phyloP scores from a whole-genome alignment of 2,797 vertebrate genomes.

The Rhinophrynus dorsalis region DNA sequence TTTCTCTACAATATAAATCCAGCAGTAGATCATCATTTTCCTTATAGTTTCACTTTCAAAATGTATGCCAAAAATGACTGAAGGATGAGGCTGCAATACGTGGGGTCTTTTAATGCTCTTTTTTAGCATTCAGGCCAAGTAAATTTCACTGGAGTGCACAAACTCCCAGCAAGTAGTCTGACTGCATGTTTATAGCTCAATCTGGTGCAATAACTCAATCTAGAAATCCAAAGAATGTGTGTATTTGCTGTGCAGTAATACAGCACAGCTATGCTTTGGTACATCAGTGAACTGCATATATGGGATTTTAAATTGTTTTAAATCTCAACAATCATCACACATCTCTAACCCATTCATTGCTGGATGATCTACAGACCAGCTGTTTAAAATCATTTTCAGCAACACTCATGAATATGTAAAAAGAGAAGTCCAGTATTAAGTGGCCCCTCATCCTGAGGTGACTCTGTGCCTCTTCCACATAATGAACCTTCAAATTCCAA shows the following conservation, averaged over 20 bases:
- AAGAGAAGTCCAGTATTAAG: too few relatives aligned
- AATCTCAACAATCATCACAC: not conserved
- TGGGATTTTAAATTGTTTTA: not conserved
- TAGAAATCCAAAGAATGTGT: constrained; percentile 29
- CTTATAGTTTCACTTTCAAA: too few relatives aligned
- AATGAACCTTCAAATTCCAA: too few relatives aligned
- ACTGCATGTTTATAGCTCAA: constrained; percentile 1
- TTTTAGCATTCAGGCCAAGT: not conserved
- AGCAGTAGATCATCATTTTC: too few relatives aligned
- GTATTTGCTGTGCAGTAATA: not conserved
- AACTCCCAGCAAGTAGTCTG: constrained; percentile 1
- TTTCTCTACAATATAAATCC: too few relatives aligned
- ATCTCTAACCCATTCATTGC: not conserved
- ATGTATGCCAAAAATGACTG: too few relatives aligned
- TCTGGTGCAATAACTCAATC: not conserved
- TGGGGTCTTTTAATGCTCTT: not conserved
- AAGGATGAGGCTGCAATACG: too few relatives aligned
- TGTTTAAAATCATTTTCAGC: too few relatives aligned
- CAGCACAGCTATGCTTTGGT: not conserved
- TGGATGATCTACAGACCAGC: too few relatives aligned
- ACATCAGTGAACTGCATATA: not conserved
- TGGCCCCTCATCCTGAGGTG: too few relatives aligned
- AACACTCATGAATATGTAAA: too few relatives aligned
- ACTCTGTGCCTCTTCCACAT: too few relatives aligned
- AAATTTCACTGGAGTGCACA: not conserved